phyloP scores from a whole-genome alignment of 2,888 invertebrate genomes.

The Tromatobia lineatoria region DNA sequence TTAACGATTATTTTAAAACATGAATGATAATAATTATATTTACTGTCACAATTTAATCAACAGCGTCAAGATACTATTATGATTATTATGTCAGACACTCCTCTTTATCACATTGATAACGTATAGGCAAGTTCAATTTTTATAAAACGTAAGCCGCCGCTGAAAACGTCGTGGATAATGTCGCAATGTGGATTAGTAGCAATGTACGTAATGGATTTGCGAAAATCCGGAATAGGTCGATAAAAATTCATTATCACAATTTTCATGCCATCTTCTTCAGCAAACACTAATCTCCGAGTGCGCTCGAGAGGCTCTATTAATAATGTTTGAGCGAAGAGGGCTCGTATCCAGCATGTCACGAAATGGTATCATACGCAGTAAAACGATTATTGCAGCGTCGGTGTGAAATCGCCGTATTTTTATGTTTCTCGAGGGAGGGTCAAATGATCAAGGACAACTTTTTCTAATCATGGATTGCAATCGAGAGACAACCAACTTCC shows the following conservation, averaged over 20 bases:
- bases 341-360: neutral
- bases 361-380: conserved; percentile 15
- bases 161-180: neutral
- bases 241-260: neutral
- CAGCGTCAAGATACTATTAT: neutral
- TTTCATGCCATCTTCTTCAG: neutral
- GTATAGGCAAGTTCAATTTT: neutral
- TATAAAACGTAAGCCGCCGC: neutral
- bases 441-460: conserved; percentile 44
- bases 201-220: neutral
- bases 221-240: neutral
- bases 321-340: conserved; percentile 20
- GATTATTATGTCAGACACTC: neutral
- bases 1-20: neutral
- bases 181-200: neutral
- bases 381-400: conserved; percentile 35
- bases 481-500: conserved; percentile 19
- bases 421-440: neutral
- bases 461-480: conserved; percentile 18
- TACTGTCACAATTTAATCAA: neutral
- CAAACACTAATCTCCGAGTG: neutral
- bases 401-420: neutral
- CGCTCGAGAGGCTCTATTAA: neutral
- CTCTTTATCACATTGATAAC: neutral
- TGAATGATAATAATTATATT: too few species aligned